A percentile compares a stretch with the other conserved stretches of the same genome.
Evolutionary conservation across 2,797 vertebrate genomes (phyloP).

Genomic region (Sarcophilus harrisii): DNA sequence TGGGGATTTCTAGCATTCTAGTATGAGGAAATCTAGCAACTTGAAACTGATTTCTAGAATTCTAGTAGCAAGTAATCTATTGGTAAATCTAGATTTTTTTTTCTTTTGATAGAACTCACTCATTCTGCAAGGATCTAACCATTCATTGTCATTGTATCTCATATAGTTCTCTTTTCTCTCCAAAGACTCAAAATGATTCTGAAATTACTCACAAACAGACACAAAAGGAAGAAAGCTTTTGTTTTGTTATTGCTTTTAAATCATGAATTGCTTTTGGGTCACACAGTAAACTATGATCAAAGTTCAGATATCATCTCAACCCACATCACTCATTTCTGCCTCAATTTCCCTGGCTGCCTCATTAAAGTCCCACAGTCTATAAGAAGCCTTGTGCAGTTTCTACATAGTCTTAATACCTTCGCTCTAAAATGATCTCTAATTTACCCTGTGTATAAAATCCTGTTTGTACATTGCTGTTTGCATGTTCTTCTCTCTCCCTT

Average conservation of each 20-base stretch:
- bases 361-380: not conserved
- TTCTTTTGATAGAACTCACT: not conserved
- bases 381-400: not conserved
- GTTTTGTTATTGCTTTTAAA: not conserved
- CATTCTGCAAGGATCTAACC: not conserved
- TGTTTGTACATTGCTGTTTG: not conserved
- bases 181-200: not conserved
- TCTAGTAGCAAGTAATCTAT: not conserved
- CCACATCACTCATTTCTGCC: not conserved
- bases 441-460: not conserved
- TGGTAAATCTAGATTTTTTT: not conserved
- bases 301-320: not conserved
- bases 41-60: not conserved
- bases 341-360: not conserved
- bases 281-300: not conserved
- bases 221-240: not conserved
- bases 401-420: not conserved
- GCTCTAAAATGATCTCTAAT: not conserved
- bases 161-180: not conserved
- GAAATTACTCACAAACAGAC: not conserved
- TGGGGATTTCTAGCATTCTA: not conserved
- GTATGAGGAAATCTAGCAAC: not conserved
- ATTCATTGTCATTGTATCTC: not conserved
- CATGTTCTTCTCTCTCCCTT: not conserved
- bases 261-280: not conserved